Conservation (phyloP, 2,113 vertebrate species). For the Melanerpes aurifrons region DNA sequence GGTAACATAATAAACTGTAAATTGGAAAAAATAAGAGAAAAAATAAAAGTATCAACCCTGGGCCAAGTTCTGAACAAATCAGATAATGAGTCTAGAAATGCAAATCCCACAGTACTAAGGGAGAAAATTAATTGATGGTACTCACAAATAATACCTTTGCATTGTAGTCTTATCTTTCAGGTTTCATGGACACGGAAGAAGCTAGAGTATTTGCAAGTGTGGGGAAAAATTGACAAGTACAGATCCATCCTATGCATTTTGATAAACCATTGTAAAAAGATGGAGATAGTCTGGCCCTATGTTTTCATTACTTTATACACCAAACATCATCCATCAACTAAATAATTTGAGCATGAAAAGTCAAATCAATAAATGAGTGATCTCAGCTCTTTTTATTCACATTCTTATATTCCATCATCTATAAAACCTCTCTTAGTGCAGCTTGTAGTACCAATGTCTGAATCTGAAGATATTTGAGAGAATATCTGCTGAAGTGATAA, state of each 20-base stretch:
- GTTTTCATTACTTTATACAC: conserved; percentile 40
- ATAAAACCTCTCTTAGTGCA: conserved; percentile 60
- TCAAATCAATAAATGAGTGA: conserved; percentile 85
- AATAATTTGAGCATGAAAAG: conserved; percentile 81
- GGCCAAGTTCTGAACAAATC: neutral
- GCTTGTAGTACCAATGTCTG: conserved; percentile 65
- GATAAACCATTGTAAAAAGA: conserved; percentile 3
- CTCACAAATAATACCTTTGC: neutral
- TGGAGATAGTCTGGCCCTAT: neutral
- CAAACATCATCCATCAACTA: conserved; percentile 50
- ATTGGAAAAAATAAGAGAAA: no score
- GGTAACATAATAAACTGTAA: neutral
- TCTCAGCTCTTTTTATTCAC: conserved; percentile 79
- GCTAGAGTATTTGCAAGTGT: neutral
- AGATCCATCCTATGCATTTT: neutral
- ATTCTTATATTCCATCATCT: conserved; percentile 78
- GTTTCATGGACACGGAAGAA: neutral
- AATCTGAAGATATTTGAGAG: conserved; percentile 66
- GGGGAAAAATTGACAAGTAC: neutral
- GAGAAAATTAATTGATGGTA: neutral
- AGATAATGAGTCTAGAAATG: neutral
- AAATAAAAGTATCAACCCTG: neutral
- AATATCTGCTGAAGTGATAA: conserved; percentile 78
- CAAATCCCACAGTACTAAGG: neutral
- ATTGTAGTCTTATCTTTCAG: neutral